Percentiles rank a stretch among this genome's conserved stretches.
Evolutionary conservation across 2,113 vertebrate genomes (phyloP).

Genomic region (Solenodon paradoxus): DNA sequence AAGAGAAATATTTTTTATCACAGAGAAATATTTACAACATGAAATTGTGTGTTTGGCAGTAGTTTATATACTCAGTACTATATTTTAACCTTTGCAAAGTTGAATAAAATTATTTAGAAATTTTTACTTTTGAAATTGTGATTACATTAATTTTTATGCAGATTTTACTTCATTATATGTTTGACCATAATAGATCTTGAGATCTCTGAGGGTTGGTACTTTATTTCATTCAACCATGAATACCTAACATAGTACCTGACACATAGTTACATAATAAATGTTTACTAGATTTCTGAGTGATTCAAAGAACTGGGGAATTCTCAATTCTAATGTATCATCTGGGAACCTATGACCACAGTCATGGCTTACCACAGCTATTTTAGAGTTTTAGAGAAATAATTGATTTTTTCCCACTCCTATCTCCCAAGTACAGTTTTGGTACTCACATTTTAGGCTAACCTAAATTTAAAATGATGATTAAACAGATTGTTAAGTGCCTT

Average conservation of each 20-base stretch:
- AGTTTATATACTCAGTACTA: neutral
- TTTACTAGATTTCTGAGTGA: neutral
- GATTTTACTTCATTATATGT: neutral
- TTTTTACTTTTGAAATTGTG: conserved; percentile 20
- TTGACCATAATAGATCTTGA: neutral
- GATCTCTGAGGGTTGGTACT: neutral
- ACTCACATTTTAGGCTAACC: neutral
- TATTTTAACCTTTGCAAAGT: neutral
- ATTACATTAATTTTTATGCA: conserved; percentile 26
- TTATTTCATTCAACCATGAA: conserved; percentile 10
- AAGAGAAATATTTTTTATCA: conserved; percentile 18
- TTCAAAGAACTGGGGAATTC: conserved; percentile 1
- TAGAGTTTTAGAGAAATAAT: conserved; percentile 31
- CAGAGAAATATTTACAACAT: neutral
- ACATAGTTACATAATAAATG: neutral
- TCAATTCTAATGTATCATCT: neutral
- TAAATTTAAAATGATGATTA: neutral
- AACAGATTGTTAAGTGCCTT: neutral
- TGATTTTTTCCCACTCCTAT: neutral
- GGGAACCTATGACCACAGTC: neutral
- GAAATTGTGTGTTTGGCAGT: conserved; percentile 12
- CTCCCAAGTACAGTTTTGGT: neutral
- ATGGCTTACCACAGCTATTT: neutral
- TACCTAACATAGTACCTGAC: neutral
- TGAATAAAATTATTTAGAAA: conserved; percentile 17